Conservation (phyloP, 1,140 invertebrate genomes). For the Condylostylus longicornis region DNA sequence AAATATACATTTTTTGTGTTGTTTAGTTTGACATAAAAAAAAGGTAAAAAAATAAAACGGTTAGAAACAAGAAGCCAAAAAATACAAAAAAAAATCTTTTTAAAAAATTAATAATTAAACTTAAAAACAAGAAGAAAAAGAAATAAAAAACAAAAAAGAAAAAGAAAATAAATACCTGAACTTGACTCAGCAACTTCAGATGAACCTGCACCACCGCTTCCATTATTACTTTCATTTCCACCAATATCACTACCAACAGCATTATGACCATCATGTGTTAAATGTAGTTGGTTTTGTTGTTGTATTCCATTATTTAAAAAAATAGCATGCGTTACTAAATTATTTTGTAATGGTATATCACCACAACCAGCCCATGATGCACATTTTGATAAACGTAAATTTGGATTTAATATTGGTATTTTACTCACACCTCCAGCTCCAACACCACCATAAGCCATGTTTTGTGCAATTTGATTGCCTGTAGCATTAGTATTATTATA, state of each 20-base stretch:
- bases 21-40: too few species aligned
- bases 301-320: too few species aligned
- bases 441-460: conserved; percentile 11
- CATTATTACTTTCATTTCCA: neutral
- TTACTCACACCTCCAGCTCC: conserved; percentile 18
- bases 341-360: conserved; percentile 5
- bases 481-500: conserved; percentile 8
- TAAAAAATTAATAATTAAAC: neutral
- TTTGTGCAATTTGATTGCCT: conserved; percentile 14
- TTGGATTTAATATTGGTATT: conserved; percentile 22
- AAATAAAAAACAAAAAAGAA: neutral
- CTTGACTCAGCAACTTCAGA: conserved; percentile 30
- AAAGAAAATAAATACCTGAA: conserved; percentile 22
- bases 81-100: too few species aligned
- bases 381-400: conserved; percentile 35
- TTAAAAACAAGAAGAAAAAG: neutral
- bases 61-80: too few species aligned
- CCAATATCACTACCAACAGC: conserved; percentile 2
- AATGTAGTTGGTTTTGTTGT: neutral
- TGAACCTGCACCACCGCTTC: conserved; percentile 5
- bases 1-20: too few species aligned
- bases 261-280: too few species aligned
- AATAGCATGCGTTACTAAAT: too few species aligned
- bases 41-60: too few species aligned
- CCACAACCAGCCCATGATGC: conserved; percentile 39